A percentile compares a stretch with the other conserved stretches of the same genome.
Conservation (phyloP, 2,113 vertebrate species). For the Raja brachyura region DNA sequence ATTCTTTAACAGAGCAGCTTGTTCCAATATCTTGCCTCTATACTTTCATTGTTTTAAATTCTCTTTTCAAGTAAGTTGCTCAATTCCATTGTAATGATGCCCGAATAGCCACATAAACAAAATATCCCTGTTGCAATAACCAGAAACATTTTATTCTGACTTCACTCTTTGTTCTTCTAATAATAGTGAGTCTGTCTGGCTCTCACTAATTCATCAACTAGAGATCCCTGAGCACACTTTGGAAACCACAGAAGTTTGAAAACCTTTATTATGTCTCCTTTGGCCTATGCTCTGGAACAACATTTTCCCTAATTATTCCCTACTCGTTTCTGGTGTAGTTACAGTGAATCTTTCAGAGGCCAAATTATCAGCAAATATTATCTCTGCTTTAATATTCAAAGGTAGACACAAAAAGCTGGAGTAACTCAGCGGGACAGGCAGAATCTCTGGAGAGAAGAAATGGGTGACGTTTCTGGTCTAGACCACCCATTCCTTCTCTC, state of each 20-base stretch:
- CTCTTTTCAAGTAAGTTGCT: background rate
- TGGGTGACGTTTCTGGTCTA: no score
- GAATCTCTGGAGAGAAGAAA: no score
- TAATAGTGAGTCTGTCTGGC: background rate
- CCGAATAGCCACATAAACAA: background rate
- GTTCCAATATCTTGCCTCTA: background rate
- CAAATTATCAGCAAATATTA: background rate
- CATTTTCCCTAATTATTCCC: background rate
- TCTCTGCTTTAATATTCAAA: background rate
- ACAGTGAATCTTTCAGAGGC: background rate
- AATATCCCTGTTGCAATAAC: constrained; percentile 21
- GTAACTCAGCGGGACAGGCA: no score
- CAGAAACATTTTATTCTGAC: background rate
- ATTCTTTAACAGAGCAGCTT: background rate
- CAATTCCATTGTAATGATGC: background rate
- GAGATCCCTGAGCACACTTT: background rate
- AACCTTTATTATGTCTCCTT: background rate
- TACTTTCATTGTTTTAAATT: background rate
- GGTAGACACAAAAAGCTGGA: no score
- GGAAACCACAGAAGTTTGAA: background rate
- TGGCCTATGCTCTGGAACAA: background rate
- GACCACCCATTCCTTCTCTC: no score
- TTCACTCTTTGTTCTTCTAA: background rate
- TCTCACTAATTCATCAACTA: background rate
- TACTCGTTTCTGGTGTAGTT: background rate